Evolutionary conservation across 2,888 invertebrate genomes (phyloP), one percentile per base, ranked within the genome.

Genomic region (Nasonovia ribisnigri): DNA sequence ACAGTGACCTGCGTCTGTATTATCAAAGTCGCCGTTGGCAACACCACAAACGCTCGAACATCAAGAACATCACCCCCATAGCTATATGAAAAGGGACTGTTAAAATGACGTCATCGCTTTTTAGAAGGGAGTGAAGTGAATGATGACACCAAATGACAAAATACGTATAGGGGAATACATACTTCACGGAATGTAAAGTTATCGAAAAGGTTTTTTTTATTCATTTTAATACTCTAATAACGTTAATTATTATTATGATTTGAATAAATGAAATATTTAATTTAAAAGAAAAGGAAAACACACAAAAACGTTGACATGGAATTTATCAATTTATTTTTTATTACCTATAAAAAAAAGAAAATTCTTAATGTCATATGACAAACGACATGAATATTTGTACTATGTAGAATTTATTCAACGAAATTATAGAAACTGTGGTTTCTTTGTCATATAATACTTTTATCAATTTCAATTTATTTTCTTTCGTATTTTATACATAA

Each of bases 1-100:
- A 88, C 88, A 51, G 88, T 67, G 88, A 88, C 88, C 91, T 60
- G 60, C 26, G 60, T 46, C 48, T 67, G 43, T 92, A 54, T 51
- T 92, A 88, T 92, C 77, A 43, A 88, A 92, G 92, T 92, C 77
- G 88, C 92, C 88, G 77, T 92, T 92, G 92, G 92, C 92, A 88
- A 92, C 92, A 88, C 77, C 88, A 92, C 88, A 92, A 88, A 92
- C 92, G 88, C 67, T 77, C 92, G 92, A 54, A n/a, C 87, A 51
- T 54, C 67, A 36, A 92, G 92, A 92, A 67, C 67, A 67, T 87
- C 67, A 51, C 92, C 67, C 92, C 29, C 87, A 16, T n/a, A 11
- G 67, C 67, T 51, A 42, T 88, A 42, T 88, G 67, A 88, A 88
- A 92, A 92, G 88, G 88, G 88, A 87, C 57, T 87, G 67, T 88